These are phyloP conservation scores for Sphaerodactylus townsendi DNA, from an alignment of 2,113 vertebrate genomes.

Conservation along the genomic window DNA sequence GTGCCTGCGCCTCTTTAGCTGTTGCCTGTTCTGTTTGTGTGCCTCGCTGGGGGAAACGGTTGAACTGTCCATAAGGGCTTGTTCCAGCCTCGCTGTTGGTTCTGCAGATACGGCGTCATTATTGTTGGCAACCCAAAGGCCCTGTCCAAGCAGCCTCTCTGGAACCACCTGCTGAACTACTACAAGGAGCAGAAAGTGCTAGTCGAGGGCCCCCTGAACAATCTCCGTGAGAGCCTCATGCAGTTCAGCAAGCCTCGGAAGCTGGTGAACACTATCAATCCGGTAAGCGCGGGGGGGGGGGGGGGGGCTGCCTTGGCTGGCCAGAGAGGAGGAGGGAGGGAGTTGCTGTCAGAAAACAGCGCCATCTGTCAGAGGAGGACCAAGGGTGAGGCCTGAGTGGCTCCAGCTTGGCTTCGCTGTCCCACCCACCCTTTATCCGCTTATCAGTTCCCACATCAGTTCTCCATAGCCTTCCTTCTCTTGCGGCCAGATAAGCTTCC, in stretches of 20 bases:
- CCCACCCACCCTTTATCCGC: neutral
- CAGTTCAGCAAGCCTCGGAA: constrained; percentile 99
- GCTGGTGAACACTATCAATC: constrained; percentile 98
- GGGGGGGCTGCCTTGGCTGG: too few species aligned
- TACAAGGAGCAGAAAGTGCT: constrained; percentile 99
- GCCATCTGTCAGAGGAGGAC: too few species aligned
- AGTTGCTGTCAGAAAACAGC: too few species aligned
- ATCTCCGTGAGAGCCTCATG: constrained; percentile 98
- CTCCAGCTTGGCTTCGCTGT: neutral
- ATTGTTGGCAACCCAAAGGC: constrained; percentile 98
- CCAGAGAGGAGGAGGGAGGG: too few species aligned
- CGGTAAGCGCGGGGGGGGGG: constrained; percentile 75
- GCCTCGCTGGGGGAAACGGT: accelerated
- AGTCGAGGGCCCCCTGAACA: constrained; percentile 97
- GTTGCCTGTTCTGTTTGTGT: neutral
- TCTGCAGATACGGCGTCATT: constrained; percentile 90
- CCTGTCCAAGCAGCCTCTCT: constrained; percentile 95
- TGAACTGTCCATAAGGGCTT: too few species aligned
- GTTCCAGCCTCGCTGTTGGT: neutral
- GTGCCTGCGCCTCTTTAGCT: too few species aligned
- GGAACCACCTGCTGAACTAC: constrained; percentile 98
- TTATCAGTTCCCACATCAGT: too few species aligned
- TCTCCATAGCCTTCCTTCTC: too few species aligned
- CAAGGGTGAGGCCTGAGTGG: neutral
- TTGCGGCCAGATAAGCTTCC: too few species aligned